Percentiles rank a stretch among this genome's conserved stretches.
Evolutionary conservation across 2,113 vertebrate species (phyloP).

Genomic region (Hymenochirus boettgeri): DNA sequence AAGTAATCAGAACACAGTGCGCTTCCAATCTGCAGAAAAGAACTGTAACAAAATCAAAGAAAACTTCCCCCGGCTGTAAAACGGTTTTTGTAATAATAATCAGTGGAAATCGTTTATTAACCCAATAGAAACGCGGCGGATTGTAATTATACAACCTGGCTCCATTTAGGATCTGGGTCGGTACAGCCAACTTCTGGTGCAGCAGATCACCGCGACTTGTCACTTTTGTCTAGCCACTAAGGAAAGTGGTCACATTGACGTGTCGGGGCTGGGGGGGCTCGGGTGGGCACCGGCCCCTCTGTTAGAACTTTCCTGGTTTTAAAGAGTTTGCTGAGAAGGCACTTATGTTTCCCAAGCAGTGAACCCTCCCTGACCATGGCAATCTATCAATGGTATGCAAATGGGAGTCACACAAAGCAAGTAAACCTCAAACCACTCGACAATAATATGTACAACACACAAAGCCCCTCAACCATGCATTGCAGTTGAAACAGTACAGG

Average conservation of each 20-base stretch:
- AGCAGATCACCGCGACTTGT: too few relatives aligned
- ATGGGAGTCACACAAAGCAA: slow-evolving; percentile 68
- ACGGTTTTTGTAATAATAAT: too few relatives aligned
- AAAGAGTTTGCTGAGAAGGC: slow-evolving; percentile 70
- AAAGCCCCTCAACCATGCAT: slow-evolving; percentile 58
- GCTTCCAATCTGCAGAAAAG: too few relatives aligned
- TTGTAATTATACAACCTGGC: too few relatives aligned
- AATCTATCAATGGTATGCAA: slow-evolving; percentile 76
- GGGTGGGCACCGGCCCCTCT: slow-evolving; percentile 63
- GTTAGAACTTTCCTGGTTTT: slow-evolving; percentile 61
- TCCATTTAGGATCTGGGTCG: too few relatives aligned
- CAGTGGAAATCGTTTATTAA: too few relatives aligned
- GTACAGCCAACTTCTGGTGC: too few relatives aligned
- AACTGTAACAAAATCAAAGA: too few relatives aligned
- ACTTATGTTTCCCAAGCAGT: slow-evolving; percentile 72
- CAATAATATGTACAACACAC: slow-evolving; percentile 62
- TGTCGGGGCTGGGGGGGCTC: slow-evolving; percentile 59
- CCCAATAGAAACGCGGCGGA: too few relatives aligned
- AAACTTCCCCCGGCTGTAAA: too few relatives aligned
- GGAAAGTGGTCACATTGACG: slow-evolving; percentile 71
- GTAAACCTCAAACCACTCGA: slow-evolving; percentile 71
- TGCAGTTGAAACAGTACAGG: slow-evolving; percentile 68
- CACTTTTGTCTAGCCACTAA: too few relatives aligned
- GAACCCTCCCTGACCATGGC: slow-evolving; percentile 70
- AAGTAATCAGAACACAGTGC: too few relatives aligned